These are phyloP conservation scores for Eupithecia abbreviata DNA, from an alignment of 2,888 invertebrate species.

Conservation along the genomic window DNA sequence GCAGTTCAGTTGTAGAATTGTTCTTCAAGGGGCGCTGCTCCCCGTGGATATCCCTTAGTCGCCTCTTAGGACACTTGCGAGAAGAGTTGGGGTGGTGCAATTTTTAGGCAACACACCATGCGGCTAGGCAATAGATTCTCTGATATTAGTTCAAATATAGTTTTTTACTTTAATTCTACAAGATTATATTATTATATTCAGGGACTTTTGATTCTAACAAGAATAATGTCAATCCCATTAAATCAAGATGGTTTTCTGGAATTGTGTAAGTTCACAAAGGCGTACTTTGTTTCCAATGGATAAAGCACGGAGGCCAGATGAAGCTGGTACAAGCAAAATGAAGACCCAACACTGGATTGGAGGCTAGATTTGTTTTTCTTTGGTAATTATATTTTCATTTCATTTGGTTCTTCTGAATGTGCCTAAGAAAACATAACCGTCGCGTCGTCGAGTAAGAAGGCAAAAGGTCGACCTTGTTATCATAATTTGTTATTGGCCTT, in stretches of 20 bases:
- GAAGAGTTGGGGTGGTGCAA: too few species aligned
- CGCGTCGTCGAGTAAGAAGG: not conserved
- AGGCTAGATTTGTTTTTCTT: not conserved
- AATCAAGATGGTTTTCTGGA: not conserved
- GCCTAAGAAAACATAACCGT: not conserved
- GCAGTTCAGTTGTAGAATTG: too few species aligned
- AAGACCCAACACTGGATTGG: not conserved
- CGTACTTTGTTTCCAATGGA: not conserved
- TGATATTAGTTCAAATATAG: not conserved
- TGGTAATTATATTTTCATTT: not conserved
- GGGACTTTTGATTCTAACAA: not conserved
- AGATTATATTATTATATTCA: too few species aligned
- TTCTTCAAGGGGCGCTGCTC: too few species aligned
- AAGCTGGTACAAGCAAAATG: not conserved
- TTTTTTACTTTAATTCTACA: not conserved
- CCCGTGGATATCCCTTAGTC: too few species aligned
- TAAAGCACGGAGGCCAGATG: not conserved
- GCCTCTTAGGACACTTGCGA: too few species aligned
- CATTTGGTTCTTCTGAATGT: not conserved
- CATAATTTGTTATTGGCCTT: not conserved
- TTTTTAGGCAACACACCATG: too few species aligned
- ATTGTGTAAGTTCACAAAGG: not conserved
- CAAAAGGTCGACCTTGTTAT: constrained; percentile 2
- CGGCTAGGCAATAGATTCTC: not conserved
- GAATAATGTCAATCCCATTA: not conserved